Percentiles rank a stretch among this genome's conserved stretches.
Evolutionary conservation across 2,797 vertebrate species (phyloP).

Genomic region (Parauchenoglanis punctatus): DNA sequence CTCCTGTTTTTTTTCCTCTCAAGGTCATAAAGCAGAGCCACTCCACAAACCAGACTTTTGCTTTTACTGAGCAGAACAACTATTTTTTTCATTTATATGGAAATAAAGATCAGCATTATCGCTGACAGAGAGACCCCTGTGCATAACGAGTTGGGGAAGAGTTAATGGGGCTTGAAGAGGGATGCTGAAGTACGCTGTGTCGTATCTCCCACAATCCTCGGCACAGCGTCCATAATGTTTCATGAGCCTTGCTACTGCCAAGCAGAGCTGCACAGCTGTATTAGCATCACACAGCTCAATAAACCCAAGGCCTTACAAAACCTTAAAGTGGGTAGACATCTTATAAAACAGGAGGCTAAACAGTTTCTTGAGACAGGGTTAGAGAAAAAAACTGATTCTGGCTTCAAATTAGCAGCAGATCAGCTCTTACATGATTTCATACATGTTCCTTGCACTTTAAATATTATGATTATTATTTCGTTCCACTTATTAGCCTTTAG

Average conservation of each 20-base stretch:
- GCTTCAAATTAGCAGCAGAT: not conserved
- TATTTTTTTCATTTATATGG: slow-evolving; percentile 59
- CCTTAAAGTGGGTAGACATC: slow-evolving; percentile 45
- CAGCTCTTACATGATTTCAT: not conserved
- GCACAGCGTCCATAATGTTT: slow-evolving; percentile 69
- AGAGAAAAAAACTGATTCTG: not conserved
- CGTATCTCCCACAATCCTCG: slow-evolving; percentile 38
- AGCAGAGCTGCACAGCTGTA: slow-evolving; percentile 20
- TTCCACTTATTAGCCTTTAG: not conserved
- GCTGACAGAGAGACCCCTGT: slow-evolving; percentile 56
- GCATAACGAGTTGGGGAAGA: slow-evolving; percentile 61
- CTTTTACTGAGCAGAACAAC: slow-evolving; percentile 54
- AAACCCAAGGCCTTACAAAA: slow-evolving; percentile 60
- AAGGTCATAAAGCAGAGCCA: slow-evolving; percentile 43
- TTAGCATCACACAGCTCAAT: slow-evolving; percentile 50
- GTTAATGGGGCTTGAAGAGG: slow-evolving; percentile 72
- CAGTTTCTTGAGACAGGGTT: slow-evolving; percentile 61
- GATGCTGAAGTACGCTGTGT: slow-evolving; percentile 52
- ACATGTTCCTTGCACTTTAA: not conserved
- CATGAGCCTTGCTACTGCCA: slow-evolving; percentile 67
- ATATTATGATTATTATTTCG: too few relatives aligned
- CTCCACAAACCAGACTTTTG: slow-evolving; percentile 26
- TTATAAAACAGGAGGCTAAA: slow-evolving; percentile 65
- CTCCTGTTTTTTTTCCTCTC: not conserved
- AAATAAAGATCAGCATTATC: slow-evolving; percentile 62